phyloP scores from a whole-genome alignment of 2,797 vertebrate genomes.

The Salmo trutta region DNA sequence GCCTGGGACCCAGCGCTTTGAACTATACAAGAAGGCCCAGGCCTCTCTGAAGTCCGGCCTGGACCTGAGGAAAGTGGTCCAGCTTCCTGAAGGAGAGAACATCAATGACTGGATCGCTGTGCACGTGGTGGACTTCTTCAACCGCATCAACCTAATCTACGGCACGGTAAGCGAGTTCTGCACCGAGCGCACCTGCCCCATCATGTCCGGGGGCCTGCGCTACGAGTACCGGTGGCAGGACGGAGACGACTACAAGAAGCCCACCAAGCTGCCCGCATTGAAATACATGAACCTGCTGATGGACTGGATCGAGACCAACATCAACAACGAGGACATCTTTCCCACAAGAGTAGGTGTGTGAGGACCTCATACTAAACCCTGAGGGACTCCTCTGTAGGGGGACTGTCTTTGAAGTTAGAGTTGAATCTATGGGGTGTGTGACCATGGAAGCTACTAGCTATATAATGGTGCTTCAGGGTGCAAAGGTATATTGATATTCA shows the following conservation, averaged over 20 bases:
- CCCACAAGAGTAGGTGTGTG: slow-evolving; percentile 86
- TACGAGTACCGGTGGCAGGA: slow-evolving; percentile 99
- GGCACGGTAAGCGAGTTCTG: slow-evolving; percentile 97
- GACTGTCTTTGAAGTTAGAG: neutral
- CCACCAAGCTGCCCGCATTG: slow-evolving; percentile 91
- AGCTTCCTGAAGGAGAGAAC: slow-evolving; percentile 89
- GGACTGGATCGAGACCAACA: slow-evolving; percentile 98
- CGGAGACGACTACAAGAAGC: slow-evolving; percentile 89
- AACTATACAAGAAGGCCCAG: slow-evolving; percentile 97
- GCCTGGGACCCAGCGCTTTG: slow-evolving; percentile 95
- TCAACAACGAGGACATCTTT: slow-evolving; percentile 96
- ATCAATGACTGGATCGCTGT: slow-evolving; percentile 97
- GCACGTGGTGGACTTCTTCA: slow-evolving; percentile 98
- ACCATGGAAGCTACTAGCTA: neutral
- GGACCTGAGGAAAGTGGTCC: slow-evolving; percentile 92
- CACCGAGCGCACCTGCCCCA: slow-evolving; percentile 89
- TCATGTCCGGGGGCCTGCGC: slow-evolving; percentile 94
- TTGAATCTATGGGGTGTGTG: neutral
- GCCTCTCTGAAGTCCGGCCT: slow-evolving; percentile 96
- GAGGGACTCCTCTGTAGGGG: neutral
- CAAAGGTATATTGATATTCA: neutral
- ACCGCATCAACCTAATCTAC: slow-evolving; percentile 98
- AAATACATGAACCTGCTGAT: slow-evolving; percentile 97
- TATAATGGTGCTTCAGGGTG: neutral
- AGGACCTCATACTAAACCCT: slow-evolving; percentile 25